phyloP scores from a whole-genome alignment of 2,888 invertebrate genomes.

The Drosophila testacea region DNA sequence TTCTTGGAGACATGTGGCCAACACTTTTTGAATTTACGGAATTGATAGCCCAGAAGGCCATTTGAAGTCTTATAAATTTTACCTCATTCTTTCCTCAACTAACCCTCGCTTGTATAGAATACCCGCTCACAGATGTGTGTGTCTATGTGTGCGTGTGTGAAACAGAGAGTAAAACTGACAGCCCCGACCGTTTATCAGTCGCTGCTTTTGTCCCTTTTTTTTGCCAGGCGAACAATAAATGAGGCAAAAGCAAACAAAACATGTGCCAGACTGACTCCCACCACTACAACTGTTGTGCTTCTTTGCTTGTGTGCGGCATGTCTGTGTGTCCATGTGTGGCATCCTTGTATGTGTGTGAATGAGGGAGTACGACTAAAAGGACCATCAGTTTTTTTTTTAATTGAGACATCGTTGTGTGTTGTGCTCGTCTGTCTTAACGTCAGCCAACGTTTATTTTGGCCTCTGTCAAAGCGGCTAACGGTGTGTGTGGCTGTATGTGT shows the following conservation, averaged over 20 bases:
- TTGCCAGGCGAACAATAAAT: conserved; percentile 66
- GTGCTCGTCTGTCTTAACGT: conserved; percentile 37
- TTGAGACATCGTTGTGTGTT: conserved; percentile 71
- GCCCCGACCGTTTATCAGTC: conserved; percentile 48
- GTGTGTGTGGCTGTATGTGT: background rate
- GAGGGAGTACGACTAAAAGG: conserved; percentile 47
- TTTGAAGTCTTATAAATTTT: background rate
- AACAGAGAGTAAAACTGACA: conserved; percentile 35
- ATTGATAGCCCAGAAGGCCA: too few species aligned
- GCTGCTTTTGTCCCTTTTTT: conserved; percentile 55
- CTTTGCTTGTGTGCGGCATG: conserved; percentile 15
- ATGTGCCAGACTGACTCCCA: conserved; percentile 55
- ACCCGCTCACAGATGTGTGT: background rate
- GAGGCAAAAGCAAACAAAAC: conserved; percentile 78
- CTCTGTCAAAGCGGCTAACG: conserved; percentile 21
- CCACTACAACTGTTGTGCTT: conserved; percentile 30
- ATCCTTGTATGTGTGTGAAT: conserved; percentile 7
- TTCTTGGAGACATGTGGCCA: background rate
- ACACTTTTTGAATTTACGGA: too few species aligned
- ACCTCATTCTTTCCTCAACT: background rate
- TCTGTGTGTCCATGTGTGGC: background rate
- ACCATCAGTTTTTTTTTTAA: conserved; percentile 73
- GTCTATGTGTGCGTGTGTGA: background rate
- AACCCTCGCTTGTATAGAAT: conserved; percentile 5
- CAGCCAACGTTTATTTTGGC: conserved; percentile 53